phyloP scores from a whole-genome alignment of 1,140 invertebrate genomes.

The Penaeus japonicus region DNA sequence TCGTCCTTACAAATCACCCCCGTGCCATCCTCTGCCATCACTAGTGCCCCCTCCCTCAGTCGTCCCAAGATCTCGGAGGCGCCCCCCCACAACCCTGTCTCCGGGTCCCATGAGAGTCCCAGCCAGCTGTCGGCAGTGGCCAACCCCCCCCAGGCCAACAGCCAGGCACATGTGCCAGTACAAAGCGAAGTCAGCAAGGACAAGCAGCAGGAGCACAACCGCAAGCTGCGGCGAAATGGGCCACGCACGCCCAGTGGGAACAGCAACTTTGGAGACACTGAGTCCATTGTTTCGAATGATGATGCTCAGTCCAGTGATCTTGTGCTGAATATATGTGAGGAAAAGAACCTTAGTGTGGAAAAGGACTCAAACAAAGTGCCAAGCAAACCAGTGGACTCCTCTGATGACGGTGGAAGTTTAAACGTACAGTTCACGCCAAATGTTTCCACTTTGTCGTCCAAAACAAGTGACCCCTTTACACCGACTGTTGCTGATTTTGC shows the following conservation, averaged over 20 bases:
- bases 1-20: background rate
- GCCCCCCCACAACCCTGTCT: background rate
- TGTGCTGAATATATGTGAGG: constrained; percentile 57
- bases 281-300: constrained; percentile 54
- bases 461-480: constrained; percentile 41
- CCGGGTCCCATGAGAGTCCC: constrained; percentile 16
- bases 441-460: constrained; percentile 13
- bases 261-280: constrained; percentile 55
- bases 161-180: constrained; percentile 3
- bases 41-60: constrained; percentile 9
- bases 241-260: constrained; percentile 54
- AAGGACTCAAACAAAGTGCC: constrained; percentile 48
- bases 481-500: constrained; percentile 53
- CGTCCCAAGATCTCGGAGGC: constrained; percentile 34
- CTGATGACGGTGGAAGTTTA: constrained; percentile 47
- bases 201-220: constrained; percentile 45
- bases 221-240: constrained; percentile 46
- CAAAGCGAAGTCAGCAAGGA: constrained; percentile 31
- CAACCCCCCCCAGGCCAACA: constrained; percentile 7
- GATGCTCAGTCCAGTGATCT: constrained; percentile 49
- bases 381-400: constrained; percentile 53
- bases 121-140: constrained; percentile 24
- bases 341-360: constrained; percentile 56
- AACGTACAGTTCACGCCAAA: constrained; percentile 55
- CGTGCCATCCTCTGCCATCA: constrained; percentile 33